Evolutionary conservation across 2,113 vertebrate species (phyloP), one percentile per base, ranked within the genome.

Genomic region (Podilymbus podiceps): DNA sequence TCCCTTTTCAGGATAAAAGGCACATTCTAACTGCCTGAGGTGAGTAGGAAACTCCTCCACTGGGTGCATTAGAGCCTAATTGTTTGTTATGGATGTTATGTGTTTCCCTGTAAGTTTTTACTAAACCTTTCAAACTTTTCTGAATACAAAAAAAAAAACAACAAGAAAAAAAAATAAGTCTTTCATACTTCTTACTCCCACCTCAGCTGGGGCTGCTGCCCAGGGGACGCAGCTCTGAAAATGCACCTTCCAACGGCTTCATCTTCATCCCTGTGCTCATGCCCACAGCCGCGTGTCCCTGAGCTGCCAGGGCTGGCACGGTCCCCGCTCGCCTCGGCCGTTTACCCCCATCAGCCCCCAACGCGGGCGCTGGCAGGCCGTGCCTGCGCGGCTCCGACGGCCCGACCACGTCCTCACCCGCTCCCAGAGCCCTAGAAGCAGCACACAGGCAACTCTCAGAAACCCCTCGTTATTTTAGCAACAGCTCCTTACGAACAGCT

Each of bases 1-100:
- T 66, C 42, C 16, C 42, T 59, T 73, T 91, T 90, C 92, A 89
- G 78, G 71, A 53, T 66, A 88, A 87, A 94, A 96, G 78, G 62
- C 56, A 89, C 62, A 53, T 84, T 73, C 46, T 90, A 64, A 94
- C 64, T 52, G 87, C 94, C 77, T 63, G 78, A 66, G 85, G 85
- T 64, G 66, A 94, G 78, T 11, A 40, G 47, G 50, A 71, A 88
- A 58, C 53, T 82, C 86, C 66, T 88, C 93, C 88, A 17, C 68
- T 18, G 94, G 69, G 79, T 69, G 38, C 68, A 46, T 82, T 95
- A 74, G 28, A 60, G 28, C 30, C 60, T 85, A 85, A 85, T 80
- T 86, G 66, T 78, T 89, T 60, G 73, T 73, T 90, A 88, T 21
- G 33, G 77, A 86, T 85, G 66, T n/a, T 79, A 53, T 4, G 23